Base-by-base conservation (phyloP, 2,113 vertebrate species). In the Ailurus styani region DNA sequence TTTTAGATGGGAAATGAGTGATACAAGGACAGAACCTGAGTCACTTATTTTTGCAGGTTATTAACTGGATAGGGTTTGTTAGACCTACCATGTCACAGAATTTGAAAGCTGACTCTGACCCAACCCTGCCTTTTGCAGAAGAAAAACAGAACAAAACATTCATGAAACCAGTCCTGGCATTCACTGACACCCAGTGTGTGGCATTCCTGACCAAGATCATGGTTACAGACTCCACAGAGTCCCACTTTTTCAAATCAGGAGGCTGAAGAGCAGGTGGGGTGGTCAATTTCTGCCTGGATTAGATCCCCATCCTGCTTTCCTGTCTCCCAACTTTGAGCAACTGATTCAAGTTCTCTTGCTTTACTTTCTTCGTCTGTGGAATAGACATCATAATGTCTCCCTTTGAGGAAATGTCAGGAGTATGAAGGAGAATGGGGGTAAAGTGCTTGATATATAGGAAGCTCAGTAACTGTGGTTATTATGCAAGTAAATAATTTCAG, bases 11-110 rank as follows among this genome's bases (percentile, higher is more conserved):
- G 83, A 93, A 66, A 81, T 64, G 87, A 97, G n/a, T 27, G 75
- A 93, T 81, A 73, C 73, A 86, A 97, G 90, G 93, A 66, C 95
- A 97, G 95, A 96, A 90, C 87, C 50, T 42, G 82, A 95, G 87
- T 90, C 90, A 84, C 75, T 96, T 79, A 89, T 29, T 97, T 95
- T 95, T 90, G 55, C 79, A 87, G 64, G 94, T 88, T 93, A 89
- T 90, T 93, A 96, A 73, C 95, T 97, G 37, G 68, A 52, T 72
- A n/a, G 75, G 52, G 13, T 95, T 96, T 50, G 55, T 94, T 60
- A 90, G 95, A 91, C 60, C 40, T 70, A 40, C 13, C 72, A 55
- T 45, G 47, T 95, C 86, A 60, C 29, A 57, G 73, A 62, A 92
- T 84, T 75, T 42, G 73, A 93, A 85, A 52, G 42, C 17, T 52